A percentile compares a stretch with the other conserved stretches of the same genome.
Conservation (phyloP, 2,113 vertebrate species). For the Tychaedon coryphoeus region DNA sequence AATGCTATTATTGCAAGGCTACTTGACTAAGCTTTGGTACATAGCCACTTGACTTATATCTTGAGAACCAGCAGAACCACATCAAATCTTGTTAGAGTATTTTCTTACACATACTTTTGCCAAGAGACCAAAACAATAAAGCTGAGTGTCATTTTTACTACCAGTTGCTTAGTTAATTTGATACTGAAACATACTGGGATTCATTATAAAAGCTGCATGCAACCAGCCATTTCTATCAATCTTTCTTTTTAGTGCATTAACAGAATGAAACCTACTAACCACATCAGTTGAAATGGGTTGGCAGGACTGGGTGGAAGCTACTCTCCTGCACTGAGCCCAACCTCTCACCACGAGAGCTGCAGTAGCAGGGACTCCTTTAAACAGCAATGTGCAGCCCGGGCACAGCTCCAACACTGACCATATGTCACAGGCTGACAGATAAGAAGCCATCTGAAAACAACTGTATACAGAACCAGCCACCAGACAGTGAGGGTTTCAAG, state of each 20-base stretch:
- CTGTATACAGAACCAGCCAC: neutral
- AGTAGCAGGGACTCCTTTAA: neutral
- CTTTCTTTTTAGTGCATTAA: neutral
- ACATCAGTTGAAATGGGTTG: neutral
- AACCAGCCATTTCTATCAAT: slow-evolving; percentile 40
- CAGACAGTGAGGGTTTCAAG: neutral
- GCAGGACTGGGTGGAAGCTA: neutral
- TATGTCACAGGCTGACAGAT: slow-evolving; percentile 48
- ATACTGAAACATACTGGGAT: slow-evolving; percentile 24
- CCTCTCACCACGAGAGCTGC: neutral
- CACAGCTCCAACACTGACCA: slow-evolving; percentile 26
- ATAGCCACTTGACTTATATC: neutral
- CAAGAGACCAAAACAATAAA: slow-evolving; percentile 36
- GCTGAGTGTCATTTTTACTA: slow-evolving; percentile 53
- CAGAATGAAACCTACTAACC: slow-evolving; percentile 21
- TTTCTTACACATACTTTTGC: slow-evolving; percentile 16
- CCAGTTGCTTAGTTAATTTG: slow-evolving; percentile 28
- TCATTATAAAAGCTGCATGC: slow-evolving; percentile 21
- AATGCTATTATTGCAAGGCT: slow-evolving; percentile 19
- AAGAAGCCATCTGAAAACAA: slow-evolving; percentile 37
- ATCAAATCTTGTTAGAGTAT: slow-evolving; percentile 27
- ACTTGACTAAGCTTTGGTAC: neutral
- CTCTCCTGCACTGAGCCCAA: neutral
- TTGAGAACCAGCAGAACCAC: neutral
- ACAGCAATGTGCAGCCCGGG: neutral